Percentiles rank a stretch among this genome's conserved stretches.
phyloP scores from a whole-genome alignment of 1,140 invertebrate species.

The Ostrea edulis region DNA sequence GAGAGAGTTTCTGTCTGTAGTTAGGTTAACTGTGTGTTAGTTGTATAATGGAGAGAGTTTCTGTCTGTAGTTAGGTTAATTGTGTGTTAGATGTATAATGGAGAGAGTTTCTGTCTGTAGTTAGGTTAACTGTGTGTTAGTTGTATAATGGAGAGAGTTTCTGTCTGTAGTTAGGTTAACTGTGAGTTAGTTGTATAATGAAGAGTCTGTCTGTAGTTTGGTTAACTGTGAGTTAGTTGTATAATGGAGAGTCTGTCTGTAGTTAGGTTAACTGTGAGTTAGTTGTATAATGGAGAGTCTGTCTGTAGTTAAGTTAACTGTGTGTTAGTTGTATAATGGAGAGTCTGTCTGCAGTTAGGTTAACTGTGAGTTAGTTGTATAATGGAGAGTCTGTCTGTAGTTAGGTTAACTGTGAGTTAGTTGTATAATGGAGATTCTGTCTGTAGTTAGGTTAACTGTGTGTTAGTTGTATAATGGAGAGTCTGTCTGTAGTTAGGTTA shows the following conservation, averaged over 20 bases:
- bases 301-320: slow-evolving; percentile 33
- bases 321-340: too few relatives aligned
- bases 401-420: background rate
- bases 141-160: too few relatives aligned
- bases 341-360: slow-evolving; percentile 39
- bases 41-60: too few relatives aligned
- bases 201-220: slow-evolving; percentile 22
- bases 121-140: background rate
- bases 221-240: background rate
- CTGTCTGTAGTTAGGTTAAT: slow-evolving; percentile 38
- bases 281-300: too few relatives aligned
- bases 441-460: slow-evolving; percentile 36
- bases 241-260: slow-evolving; percentile 10
- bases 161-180: slow-evolving; percentile 40
- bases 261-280: background rate
- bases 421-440: too few relatives aligned
- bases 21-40: background rate
- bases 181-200: too few relatives aligned
- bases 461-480: too few relatives aligned
- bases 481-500: slow-evolving; percentile 42
- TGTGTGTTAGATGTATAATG: too few relatives aligned
- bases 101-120: slow-evolving; percentile 33
- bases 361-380: background rate
- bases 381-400: slow-evolving; percentile 26
- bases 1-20: slow-evolving; percentile 33